These are phyloP conservation scores for Lytechinus pictus DNA, from an alignment of 35 echinoderm and acorn worm genomes.

Conservation along the genomic window DNA sequence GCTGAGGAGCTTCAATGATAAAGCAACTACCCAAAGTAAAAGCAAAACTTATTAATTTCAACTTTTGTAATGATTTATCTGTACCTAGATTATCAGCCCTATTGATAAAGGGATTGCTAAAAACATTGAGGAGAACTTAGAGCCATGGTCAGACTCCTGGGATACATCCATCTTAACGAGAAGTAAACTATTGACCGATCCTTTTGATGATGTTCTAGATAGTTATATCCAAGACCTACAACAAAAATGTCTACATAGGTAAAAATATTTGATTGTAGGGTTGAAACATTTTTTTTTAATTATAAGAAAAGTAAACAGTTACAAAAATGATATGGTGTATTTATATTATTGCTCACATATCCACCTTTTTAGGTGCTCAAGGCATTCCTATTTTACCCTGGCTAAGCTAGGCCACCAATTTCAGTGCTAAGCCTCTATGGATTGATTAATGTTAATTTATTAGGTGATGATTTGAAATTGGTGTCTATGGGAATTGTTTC, in stretches of 20 bases:
- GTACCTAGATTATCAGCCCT: constrained; percentile 79
- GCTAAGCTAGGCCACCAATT: too few relatives aligned
- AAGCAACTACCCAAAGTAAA: too few relatives aligned
- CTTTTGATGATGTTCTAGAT: constrained; percentile 71
- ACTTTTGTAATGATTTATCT: neutral
- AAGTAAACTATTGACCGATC: constrained; percentile 64
- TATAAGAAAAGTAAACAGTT: neutral
- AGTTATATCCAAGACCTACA: constrained; percentile 72
- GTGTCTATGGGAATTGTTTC: too few relatives aligned
- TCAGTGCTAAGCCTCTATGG: too few relatives aligned
- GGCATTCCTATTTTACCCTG: too few relatives aligned
- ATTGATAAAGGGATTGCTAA: constrained; percentile 82
- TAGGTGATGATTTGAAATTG: too few relatives aligned
- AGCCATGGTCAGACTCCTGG: constrained; percentile 89
- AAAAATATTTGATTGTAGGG: neutral
- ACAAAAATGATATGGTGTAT: too few relatives aligned
- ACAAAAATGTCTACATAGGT: constrained; percentile 52
- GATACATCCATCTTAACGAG: constrained; percentile 80
- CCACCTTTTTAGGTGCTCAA: too few relatives aligned
- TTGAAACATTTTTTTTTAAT: neutral
- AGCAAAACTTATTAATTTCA: too few relatives aligned
- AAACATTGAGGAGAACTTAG: constrained; percentile 74
- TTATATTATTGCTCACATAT: too few relatives aligned
- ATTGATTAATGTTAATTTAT: too few relatives aligned
- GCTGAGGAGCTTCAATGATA: too few relatives aligned